These are phyloP conservation scores for Drosophila burlai DNA, from an alignment of 1,140 invertebrate genomes.

Conservation along the genomic window DNA sequence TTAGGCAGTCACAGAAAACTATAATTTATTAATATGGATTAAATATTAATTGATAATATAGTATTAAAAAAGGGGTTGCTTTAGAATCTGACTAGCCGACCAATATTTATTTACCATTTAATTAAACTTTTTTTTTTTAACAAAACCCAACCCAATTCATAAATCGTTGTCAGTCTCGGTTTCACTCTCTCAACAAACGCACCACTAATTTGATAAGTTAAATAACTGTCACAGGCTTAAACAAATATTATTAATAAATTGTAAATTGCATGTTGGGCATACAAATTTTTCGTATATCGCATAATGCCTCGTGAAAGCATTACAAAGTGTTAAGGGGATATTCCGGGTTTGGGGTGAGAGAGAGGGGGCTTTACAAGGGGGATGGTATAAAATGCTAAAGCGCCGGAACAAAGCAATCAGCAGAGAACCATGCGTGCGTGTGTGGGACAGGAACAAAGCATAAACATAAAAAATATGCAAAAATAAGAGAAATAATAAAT, in stretches of 20 bases:
- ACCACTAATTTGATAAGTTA: slow-evolving; percentile 37
- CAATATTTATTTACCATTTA: not conserved
- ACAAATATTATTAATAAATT: slow-evolving; percentile 20
- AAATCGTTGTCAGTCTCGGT: not conserved
- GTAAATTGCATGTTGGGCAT: slow-evolving; percentile 34
- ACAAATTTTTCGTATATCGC: slow-evolving; percentile 20
- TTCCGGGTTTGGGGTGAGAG: not conserved
- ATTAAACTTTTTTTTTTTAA: not conserved
- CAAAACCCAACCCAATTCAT: not conserved
- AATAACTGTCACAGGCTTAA: slow-evolving; percentile 14
- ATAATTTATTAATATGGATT: too few relatives aligned
- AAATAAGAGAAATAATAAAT: slow-evolving; percentile 50
- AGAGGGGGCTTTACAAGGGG: slow-evolving; percentile 9
- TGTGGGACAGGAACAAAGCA: slow-evolving; percentile 30
- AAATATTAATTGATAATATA: too few relatives aligned
- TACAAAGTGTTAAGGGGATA: slow-evolving; percentile 42
- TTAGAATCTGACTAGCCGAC: too few relatives aligned
- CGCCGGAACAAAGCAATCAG: slow-evolving; percentile 80
- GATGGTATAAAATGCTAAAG: slow-evolving; percentile 53
- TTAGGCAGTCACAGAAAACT: too few relatives aligned
- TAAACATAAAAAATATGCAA: slow-evolving; percentile 63
- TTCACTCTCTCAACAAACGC: not conserved
- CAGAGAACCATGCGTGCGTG: slow-evolving; percentile 59
- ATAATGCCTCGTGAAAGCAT: slow-evolving; percentile 41
- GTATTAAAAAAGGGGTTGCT: too few relatives aligned